These are phyloP conservation scores for Spisula subtruncata DNA, from an alignment of 2,888 invertebrate genomes.

Conservation along the genomic window DNA sequence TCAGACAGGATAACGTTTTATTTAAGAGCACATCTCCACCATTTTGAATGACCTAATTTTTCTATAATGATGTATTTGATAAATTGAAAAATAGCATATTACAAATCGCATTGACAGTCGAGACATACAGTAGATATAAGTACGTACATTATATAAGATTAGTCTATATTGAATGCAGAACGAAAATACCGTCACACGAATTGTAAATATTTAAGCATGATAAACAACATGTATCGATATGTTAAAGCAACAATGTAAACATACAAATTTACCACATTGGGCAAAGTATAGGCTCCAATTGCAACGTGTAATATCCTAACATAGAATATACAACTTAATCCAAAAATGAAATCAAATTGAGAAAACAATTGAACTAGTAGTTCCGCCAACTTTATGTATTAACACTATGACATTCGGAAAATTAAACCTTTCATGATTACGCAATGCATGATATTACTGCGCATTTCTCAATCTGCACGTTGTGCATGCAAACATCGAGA, in stretches of 20 bases:
- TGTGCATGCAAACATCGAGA: constrained; percentile 42
- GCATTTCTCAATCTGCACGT: constrained; percentile 50
- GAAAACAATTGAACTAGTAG: constrained; percentile 16
- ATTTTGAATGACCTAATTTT: constrained; percentile 22
- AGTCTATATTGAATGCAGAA: background rate
- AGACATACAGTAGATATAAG: background rate
- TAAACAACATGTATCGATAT: constrained; percentile 33
- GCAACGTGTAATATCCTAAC: constrained; percentile 1
- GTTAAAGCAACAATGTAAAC: constrained; percentile 39
- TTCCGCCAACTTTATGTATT: constrained; percentile 37
- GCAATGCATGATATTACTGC: constrained; percentile 57
- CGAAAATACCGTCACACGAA: background rate
- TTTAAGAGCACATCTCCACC: background rate
- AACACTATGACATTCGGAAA: constrained; percentile 47
- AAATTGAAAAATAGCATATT: background rate
- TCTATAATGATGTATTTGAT: background rate
- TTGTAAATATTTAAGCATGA: constrained; percentile 13
- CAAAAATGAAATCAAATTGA: constrained; percentile 1
- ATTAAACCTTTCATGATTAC: constrained; percentile 53
- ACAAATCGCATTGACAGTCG: background rate
- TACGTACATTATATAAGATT: background rate
- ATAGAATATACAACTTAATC: constrained; percentile 31
- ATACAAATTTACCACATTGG: constrained; percentile 31
- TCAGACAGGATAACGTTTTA: background rate
- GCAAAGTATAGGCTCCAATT: background rate